Base-by-base conservation (phyloP, 2,888 invertebrate species). In the Ophion costatus region DNA sequence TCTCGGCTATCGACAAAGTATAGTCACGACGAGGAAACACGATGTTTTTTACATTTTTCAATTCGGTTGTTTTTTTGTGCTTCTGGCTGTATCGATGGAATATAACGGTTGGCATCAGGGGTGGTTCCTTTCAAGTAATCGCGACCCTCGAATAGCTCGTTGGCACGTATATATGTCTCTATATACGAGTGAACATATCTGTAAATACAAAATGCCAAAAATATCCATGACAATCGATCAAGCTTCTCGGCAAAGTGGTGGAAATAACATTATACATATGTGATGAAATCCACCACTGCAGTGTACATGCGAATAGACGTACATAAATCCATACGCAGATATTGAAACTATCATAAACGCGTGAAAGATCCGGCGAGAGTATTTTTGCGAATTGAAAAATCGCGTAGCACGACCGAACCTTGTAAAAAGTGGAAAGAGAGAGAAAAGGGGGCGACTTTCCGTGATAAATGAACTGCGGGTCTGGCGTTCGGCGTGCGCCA, bases 381-480 rank as follows among this genome's bases (percentile, higher is more conserved):
- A 73, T 76, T 56, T 73, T 75, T 24, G 70, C 56, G 77, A 77
- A 85, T 85, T 85, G 85, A 85, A 85, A 85, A 85, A 82, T 85
- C 80, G 85, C 82, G 73, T 82, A 80, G 76, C 80, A 67, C 80
- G 57, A 82, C 59, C 74, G 22, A 67, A 74, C 10, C 80, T 66
- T 74, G 74, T 67, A 66, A 51, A 73, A 38, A 17, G 69, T 45
- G 33, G 14, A 17, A 5, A 29, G 59, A 29, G 22, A 45, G 14
- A 20, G 22, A 14, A 11, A 42, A 56, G 56, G 29, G 59, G 33
- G 14, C 59, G 24, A 70, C 38, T 69, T 73, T 33, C 38, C 17
- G 64, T 85, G 82, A 85, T 82, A 85, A 85, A 85, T 85, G 82
- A 80, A 85, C 85, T 74, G 80, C 76, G 82, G 70, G 80, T 29